Evolutionary conservation across 1,140 invertebrate genomes (phyloP), one percentile per base, ranked within the genome.

Genomic region (Meloidogyne exigua): DNA sequence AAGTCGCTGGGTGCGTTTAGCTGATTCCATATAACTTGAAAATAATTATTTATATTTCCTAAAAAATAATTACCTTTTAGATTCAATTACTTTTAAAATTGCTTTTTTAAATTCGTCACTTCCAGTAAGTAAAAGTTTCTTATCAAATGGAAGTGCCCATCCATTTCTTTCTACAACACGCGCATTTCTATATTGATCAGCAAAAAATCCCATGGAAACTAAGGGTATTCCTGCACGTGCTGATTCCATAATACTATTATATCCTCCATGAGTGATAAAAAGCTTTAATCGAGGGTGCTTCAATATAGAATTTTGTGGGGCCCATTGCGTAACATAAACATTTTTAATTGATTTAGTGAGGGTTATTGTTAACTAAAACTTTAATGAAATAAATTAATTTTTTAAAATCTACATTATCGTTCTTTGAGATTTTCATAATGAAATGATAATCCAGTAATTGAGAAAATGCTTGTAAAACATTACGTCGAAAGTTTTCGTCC

Each of bases 231-330:
- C 83, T 44, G 28, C 18, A 28, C 75, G 68, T 13, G 83, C 71
- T 7, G 78, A 75, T 74, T 84, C 82, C 39, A 80, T 68, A 18
- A 73, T n/a, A 68, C 76, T 68, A 76, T 82, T 84, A 68, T 82
- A 84, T 13, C 82, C 82, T 68, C 72, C 80, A 75, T 84, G 82
- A 4, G 81, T 84, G 42, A 84, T 76, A 70, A 84, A 84, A 49
- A 83, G 64, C 39, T 72, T 75, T 23, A 77, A 62, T 21, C 75
- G 44, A 5, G 78, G 65, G 57, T 81, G 81, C 11, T 62, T 80
- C 77, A 81, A 68, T 21, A 81, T 42, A 44, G 70, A 76, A 10
- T 39, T 21, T 68, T 81, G 80, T n/a, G 80, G 80, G 23, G 71
- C 67, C 80, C 80, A 81, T 7, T n/a, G 9, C 9, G 80, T 79